These are phyloP conservation scores for Drosophila seclusa DNA, from an alignment of 2,888 invertebrate genomes.

Conservation along the genomic window DNA sequence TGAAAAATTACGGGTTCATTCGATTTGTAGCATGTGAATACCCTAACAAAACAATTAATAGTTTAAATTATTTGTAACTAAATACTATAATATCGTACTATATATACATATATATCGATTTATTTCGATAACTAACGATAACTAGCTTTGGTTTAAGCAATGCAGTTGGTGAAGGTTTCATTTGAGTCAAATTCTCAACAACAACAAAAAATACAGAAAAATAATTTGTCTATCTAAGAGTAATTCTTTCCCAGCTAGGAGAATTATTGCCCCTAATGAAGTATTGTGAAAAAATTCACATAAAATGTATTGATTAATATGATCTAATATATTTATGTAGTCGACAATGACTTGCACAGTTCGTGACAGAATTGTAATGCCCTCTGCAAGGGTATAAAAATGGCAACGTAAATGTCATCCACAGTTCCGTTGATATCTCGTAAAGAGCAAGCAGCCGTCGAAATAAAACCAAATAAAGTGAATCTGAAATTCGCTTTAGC, in stretches of 20 bases:
- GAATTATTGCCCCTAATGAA: neutral
- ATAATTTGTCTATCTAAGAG: neutral
- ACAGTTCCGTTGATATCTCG: slow-evolving; percentile 12
- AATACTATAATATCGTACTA: rapidly evolving
- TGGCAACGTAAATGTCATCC: slow-evolving; percentile 39
- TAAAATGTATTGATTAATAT: slow-evolving; percentile 2
- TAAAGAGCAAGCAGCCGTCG: neutral
- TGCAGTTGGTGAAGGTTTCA: neutral
- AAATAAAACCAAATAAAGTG: neutral
- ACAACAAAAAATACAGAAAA: neutral
- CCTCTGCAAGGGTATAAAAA: slow-evolving; percentile 16
- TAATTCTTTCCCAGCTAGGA: neutral
- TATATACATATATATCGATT: neutral
- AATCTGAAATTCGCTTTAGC: slow-evolving; percentile 2
- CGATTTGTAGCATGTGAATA: slow-evolving; percentile 7
- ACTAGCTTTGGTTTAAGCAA: neutral
- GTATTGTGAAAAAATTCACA: neutral
- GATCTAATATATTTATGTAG: neutral
- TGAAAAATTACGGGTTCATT: slow-evolving; percentile 7
- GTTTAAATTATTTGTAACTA: neutral
- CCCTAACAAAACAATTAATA: neutral
- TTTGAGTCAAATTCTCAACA: neutral
- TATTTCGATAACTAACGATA: neutral
- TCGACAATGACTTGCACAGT: neutral
- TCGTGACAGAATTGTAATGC: neutral